A percentile compares a stretch with the other conserved stretches of the same genome.
Evolutionary conservation across 2,113 vertebrate genomes (phyloP).

Genomic region (Junco hyemalis): DNA sequence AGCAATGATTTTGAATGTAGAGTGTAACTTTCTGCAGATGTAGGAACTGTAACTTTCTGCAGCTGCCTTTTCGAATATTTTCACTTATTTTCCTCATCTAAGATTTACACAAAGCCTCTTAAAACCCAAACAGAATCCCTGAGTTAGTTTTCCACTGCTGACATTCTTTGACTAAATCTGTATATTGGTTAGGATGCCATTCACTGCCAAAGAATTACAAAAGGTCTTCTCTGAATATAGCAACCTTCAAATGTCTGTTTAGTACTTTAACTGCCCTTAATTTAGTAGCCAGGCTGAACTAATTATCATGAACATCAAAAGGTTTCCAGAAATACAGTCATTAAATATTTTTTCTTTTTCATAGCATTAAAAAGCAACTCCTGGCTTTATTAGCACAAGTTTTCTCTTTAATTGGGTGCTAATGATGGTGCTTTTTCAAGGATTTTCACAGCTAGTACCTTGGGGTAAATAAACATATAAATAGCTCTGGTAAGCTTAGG

Average conservation of each 20-base stretch:
- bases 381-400: slow-evolving; percentile 60
- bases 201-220: neutral
- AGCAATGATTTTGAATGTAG: neutral
- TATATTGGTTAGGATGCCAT: neutral
- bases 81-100: neutral
- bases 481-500: slow-evolving; percentile 38
- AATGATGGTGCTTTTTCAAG: slow-evolving; percentile 68
- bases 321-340: slow-evolving; percentile 65
- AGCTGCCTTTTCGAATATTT: neutral
- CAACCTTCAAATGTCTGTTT: slow-evolving; percentile 55
- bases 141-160: neutral
- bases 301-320: slow-evolving; percentile 85
- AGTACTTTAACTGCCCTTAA: slow-evolving; percentile 44
- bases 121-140: neutral
- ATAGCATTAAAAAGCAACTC: slow-evolving; percentile 38
- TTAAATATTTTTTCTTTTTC: slow-evolving; percentile 61
- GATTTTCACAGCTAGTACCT: slow-evolving; percentile 16
- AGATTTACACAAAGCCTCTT: neutral
- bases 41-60: neutral
- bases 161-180: neutral
- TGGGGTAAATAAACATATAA: slow-evolving; percentile 65
- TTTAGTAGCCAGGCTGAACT: slow-evolving; percentile 62
- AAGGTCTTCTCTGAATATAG: slow-evolving; percentile 29
- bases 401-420: slow-evolving; percentile 72
- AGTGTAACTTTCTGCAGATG: neutral